Base-by-base conservation (phyloP, 2,113 vertebrate genomes). In the Anoplopoma fimbria region DNA sequence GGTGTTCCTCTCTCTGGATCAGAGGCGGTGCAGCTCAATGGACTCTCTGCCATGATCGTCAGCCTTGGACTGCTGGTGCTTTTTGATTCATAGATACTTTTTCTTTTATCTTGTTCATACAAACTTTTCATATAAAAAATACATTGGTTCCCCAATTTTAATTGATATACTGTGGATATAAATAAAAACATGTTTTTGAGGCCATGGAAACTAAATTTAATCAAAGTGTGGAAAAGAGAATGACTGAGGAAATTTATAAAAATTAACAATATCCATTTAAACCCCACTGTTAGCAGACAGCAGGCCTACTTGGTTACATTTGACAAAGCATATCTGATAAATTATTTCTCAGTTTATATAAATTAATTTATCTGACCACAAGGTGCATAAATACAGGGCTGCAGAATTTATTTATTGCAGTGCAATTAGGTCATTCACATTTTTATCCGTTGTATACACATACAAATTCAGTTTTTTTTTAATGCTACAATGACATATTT, bases 1-100 rank as follows among this genome's bases (percentile, higher is more conserved):
- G 89, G 27, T 34, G 14, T 36, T 63, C 62, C 14, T 17, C 0
- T 57, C 4, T 90, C 89, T 53, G 85, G 88, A 31, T 86, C 86
- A 3, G 69, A 81, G 19, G 42, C 5, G 0, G 0, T 67, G 51
- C 69, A 61, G 36, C 64, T 79, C 10, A 33, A 25, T 60, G 33
- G 73, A 65, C 45, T 75, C 34, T 34, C 79, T n/a, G 6, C 55
- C 42, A 1, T 79, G 34, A 55, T 58, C 13, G 3, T 83, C 19
- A 47, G 33, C 31, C 34, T 87, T 51, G 72, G 51, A 23, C 13
- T 83, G 33, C 45, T 71, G 49, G 0, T 72, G 21, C 2, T 85
- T 19, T 17, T 69, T 29, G 2, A 27, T 40, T n/a, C 15, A 42
- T 76, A 69, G 29, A 21, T 25, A 36, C 7, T 55, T 25, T 17